phyloP scores from a whole-genome alignment of 2,797 vertebrate species.

The Oophaga sylvatica region DNA sequence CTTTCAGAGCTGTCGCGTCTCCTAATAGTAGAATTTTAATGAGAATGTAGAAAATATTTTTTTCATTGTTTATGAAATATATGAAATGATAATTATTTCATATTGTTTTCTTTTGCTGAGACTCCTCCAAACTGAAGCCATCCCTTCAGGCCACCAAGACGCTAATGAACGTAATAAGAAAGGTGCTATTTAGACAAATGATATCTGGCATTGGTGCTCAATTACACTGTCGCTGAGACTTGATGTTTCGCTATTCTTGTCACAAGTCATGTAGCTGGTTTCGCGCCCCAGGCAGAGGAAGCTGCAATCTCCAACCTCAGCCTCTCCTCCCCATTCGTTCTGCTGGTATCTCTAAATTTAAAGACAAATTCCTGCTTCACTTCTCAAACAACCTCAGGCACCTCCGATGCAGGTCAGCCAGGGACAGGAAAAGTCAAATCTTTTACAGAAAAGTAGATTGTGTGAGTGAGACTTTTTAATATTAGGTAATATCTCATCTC shows the following conservation, averaged over 20 bases:
- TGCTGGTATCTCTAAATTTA: constrained; percentile 35
- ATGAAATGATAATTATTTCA: neutral
- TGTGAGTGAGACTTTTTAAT: neutral
- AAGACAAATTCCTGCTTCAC: constrained; percentile 47
- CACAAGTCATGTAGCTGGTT: constrained; percentile 27
- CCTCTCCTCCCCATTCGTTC: neutral
- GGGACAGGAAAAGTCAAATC: constrained; percentile 24
- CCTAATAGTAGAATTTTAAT: neutral
- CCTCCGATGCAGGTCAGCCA: constrained; percentile 37
- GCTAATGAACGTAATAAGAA: constrained; percentile 21
- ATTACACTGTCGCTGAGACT: constrained; percentile 50
- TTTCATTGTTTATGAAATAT: neutral
- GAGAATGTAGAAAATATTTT: neutral
- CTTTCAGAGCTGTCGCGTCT: neutral
- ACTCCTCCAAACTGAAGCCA: neutral
- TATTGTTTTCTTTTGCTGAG: neutral
- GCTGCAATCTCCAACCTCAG: constrained; percentile 5
- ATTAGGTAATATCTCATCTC: neutral
- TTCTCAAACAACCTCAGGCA: constrained; percentile 13
- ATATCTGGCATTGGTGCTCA: constrained; percentile 33
- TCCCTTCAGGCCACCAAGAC: neutral
- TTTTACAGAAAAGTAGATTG: neutral
- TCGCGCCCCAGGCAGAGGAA: constrained; percentile 20
- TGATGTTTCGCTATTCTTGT: constrained; percentile 16
- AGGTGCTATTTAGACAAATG: constrained; percentile 44